A percentile compares a stretch with the other conserved stretches of the same genome.
Conservation (phyloP, 2,888 invertebrate genomes). For the Mesorhabditis spiculigera region DNA sequence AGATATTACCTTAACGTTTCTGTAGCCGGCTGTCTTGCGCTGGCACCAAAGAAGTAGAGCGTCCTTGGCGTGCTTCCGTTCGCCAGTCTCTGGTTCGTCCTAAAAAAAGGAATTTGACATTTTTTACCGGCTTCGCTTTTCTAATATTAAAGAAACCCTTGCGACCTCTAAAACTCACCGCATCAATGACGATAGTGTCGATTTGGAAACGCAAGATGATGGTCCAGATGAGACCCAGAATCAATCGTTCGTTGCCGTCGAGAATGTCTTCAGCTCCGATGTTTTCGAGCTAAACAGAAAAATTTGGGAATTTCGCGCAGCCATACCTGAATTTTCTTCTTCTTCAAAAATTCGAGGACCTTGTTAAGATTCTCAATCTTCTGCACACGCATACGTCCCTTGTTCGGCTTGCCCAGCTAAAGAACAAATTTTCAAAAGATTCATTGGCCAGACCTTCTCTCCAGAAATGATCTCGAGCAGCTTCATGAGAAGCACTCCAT, state of each 20-base stretch:
- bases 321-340: slow-evolving; percentile 52
- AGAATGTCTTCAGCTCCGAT: slow-evolving; percentile 99
- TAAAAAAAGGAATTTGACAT: slow-evolving; percentile 56
- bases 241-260: slow-evolving; percentile 92
- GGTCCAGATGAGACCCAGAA: slow-evolving; percentile 96
- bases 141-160: not conserved
- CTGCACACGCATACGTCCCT: slow-evolving; percentile 83
- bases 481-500: slow-evolving; percentile 85
- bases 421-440: slow-evolving; percentile 61
- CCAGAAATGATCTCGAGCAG: slow-evolving; percentile 97
- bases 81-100: slow-evolving; percentile 93
- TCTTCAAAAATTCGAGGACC: slow-evolving; percentile 58
- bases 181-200: slow-evolving; percentile 94
- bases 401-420: slow-evolving; percentile 8
- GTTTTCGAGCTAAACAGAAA: slow-evolving; percentile 75
- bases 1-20: slow-evolving; percentile 58
- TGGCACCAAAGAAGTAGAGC: slow-evolving; percentile 97
- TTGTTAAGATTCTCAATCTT: slow-evolving; percentile 98
- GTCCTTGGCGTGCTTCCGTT: slow-evolving; percentile 97
- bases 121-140: not conserved
- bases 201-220: slow-evolving; percentile 98
- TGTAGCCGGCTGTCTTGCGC: slow-evolving; percentile 88
- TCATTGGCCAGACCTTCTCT: slow-evolving; percentile 91
- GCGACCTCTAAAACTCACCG: slow-evolving; percentile 59
- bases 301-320: not conserved